phyloP scores from a whole-genome alignment of 2,888 invertebrate genomes.

The Euplagia quadripunctaria region DNA sequence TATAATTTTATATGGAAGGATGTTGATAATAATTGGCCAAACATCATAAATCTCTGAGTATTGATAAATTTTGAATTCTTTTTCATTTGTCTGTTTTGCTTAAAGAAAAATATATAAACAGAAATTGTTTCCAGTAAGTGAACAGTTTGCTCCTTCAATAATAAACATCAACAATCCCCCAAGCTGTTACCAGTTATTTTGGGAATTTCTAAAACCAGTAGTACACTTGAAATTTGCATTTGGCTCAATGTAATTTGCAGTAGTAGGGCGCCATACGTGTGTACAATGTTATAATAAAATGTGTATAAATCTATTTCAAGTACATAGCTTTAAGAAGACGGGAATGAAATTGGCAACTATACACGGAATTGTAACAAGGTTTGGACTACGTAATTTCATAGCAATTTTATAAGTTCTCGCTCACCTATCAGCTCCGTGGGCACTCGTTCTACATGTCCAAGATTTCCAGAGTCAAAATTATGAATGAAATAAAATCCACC shows the following conservation, averaged over 20 bases:
- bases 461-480: conserved; percentile 96
- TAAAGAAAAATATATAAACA: neutral
- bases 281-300: conserved; percentile 20
- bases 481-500: conserved; percentile 94
- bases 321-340: conserved; percentile 39
- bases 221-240: neutral
- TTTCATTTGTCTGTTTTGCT: neutral
- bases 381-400: conserved; percentile 58
- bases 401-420: conserved; percentile 44
- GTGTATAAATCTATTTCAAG: conserved; percentile 44
- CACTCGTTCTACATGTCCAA: conserved; percentile 93
- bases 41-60: neutral
- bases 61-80: neutral
- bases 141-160: neutral
- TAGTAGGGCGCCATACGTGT: too few relatives aligned
- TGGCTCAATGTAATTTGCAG: conserved; percentile 23
- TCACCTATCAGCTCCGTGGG: conserved; percentile 87
- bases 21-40: neutral
- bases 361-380: conserved; percentile 34
- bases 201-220: conserved; percentile 6
- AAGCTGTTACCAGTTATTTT: conserved; percentile 11
- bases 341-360: conserved; percentile 59
- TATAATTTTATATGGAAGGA: neutral
- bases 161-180: conserved; percentile 9
- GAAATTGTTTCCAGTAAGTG: neutral